Conservation (phyloP, 2,113 vertebrate species). For the Recurvirostra avosetta region DNA sequence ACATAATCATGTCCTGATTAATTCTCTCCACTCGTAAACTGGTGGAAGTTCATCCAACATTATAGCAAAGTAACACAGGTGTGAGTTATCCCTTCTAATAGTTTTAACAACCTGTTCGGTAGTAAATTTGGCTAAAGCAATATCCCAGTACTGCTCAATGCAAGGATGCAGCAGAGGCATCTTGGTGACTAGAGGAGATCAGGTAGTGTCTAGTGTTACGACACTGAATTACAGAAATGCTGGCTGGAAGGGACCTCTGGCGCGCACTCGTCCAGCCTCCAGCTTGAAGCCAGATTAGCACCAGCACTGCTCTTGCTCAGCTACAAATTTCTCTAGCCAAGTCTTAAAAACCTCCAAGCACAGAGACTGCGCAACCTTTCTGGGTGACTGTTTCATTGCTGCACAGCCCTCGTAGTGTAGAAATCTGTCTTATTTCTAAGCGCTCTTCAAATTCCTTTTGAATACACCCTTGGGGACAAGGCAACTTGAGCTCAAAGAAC, state of each 20-base stretch:
- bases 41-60: background rate
- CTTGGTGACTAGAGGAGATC: background rate
- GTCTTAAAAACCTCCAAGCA: background rate
- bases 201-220: background rate
- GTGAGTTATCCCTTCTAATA: background rate
- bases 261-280: background rate
- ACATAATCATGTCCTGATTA: background rate
- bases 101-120: background rate
- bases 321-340: background rate
- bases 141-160: background rate
- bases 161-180: background rate
- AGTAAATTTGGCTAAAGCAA: background rate
- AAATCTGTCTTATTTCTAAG: background rate
- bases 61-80: background rate
- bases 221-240: background rate
- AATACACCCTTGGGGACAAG: background rate
- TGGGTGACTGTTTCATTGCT: background rate
- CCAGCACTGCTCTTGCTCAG: background rate
- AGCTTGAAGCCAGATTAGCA: background rate
- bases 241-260: background rate
- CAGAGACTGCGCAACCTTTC: background rate
- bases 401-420: rapidly evolving
- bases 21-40: background rate
- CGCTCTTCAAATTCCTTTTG: background rate
- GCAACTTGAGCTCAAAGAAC: background rate